phyloP scores from a whole-genome alignment of 2,113 vertebrate genomes.

The Hippolais icterina region DNA sequence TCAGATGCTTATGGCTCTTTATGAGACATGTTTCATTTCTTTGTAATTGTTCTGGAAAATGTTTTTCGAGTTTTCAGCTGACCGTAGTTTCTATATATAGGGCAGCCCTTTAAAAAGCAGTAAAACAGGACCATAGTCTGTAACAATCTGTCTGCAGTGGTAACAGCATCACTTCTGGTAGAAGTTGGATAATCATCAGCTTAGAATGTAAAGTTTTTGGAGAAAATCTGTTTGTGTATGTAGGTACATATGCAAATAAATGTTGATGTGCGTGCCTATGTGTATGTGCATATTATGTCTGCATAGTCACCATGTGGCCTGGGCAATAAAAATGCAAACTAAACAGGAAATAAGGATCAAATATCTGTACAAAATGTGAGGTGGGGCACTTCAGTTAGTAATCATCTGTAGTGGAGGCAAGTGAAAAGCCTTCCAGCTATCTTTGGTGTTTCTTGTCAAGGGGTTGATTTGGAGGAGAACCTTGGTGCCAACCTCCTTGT shows the following conservation, averaged over 20 bases:
- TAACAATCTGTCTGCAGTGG: background rate
- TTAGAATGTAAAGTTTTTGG: background rate
- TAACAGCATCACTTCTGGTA: background rate
- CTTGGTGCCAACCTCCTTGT: background rate
- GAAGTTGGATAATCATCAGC: background rate
- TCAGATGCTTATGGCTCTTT: background rate
- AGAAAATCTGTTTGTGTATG: background rate
- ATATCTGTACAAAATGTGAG: background rate
- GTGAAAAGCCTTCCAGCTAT: background rate
- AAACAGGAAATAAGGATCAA: background rate
- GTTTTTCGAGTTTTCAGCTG: background rate
- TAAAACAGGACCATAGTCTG: background rate
- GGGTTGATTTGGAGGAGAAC: background rate
- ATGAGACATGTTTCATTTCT: background rate
- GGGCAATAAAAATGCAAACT: background rate
- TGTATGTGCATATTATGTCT: background rate
- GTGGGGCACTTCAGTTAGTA: background rate
- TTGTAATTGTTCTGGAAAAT: background rate
- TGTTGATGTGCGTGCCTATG: background rate
- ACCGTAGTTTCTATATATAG: background rate
- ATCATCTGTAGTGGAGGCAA: background rate
- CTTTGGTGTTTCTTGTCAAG: background rate
- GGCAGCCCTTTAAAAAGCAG: background rate
- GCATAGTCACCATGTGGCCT: background rate
- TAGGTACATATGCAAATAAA: background rate